Evolutionary conservation across 1,140 invertebrate genomes (phyloP).

Genomic region (Arctopsyche grandis): DNA sequence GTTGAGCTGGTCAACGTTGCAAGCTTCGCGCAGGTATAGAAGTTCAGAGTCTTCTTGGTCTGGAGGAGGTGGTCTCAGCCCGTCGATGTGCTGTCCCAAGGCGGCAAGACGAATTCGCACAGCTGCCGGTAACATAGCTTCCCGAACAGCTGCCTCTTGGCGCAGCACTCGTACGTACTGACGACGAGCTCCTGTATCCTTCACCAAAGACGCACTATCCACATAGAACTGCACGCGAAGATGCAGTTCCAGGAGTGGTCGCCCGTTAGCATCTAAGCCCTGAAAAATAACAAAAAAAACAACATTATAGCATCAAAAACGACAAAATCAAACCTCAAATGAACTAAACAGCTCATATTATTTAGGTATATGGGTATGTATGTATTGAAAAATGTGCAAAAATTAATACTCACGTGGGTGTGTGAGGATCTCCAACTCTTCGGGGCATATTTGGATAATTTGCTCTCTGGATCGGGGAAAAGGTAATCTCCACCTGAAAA

Average conservation of each 20-base stretch:
- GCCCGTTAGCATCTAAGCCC: conserved; percentile 90
- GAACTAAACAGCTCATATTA: too few species aligned
- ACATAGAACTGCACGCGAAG: conserved; percentile 96
- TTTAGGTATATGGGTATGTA: too few species aligned
- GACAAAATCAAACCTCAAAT: too few species aligned
- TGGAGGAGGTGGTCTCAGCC: conserved; percentile 75
- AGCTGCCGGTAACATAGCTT: conserved; percentile 70
- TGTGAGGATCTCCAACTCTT: conserved; percentile 94
- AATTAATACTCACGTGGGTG: conserved; percentile 80
- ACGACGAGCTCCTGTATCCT: conserved; percentile 89
- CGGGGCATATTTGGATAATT: conserved; percentile 94
- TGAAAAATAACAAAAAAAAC: conserved; percentile 61
- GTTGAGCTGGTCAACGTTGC: conserved; percentile 86
- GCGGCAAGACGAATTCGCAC: conserved; percentile 71
- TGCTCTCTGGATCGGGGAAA: conserved; percentile 93
- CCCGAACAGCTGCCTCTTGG: conserved; percentile 83
- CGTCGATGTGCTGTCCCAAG: conserved; percentile 73
- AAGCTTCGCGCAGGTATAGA: conserved; percentile 90
- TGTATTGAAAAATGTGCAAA: too few species aligned
- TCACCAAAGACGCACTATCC: conserved; percentile 84
- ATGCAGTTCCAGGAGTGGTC: conserved; percentile 88
- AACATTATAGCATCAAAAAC: too few species aligned
- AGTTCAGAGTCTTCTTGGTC: conserved; percentile 80
- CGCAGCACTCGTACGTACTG: conserved; percentile 95
- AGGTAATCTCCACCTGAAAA: conserved; percentile 93